Evolutionary conservation across 1,140 invertebrate species (phyloP), one percentile per base, ranked within the genome.

Genomic region (Metaphire vulgaris): DNA sequence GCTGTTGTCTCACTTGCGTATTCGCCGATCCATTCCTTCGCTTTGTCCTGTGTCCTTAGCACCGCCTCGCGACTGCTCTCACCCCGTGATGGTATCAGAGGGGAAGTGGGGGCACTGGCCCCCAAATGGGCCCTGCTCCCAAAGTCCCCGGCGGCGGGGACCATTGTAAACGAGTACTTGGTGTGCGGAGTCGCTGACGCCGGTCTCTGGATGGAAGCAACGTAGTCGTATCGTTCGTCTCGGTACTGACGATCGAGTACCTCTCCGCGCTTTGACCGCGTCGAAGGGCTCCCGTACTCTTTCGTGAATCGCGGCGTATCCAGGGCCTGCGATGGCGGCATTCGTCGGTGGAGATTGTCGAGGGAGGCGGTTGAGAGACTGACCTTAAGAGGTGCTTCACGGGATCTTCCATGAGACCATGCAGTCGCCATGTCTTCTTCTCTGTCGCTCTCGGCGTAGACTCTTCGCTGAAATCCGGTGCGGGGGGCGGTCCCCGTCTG

Each of bases 41-140:
- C 41, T 21, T 21, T 56, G 6, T 21, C 41, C 41, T 56, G 6
- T 56, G 41, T 12, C 41, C 41, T 6, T 56, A 56, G 6, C 41
- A 56, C 41, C 6, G 41, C 41, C 6, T 56, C 41, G 21, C 70
- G 34, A 33, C 76, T 77, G 66, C 72, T 74, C 21, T 31, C 41
- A 1, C 76, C 76, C 15, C 76, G 33, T 28, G 32, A 41, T 33
- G 76, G 76, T n/a, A 77, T 74, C 6, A 77, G 64, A 12, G 76
- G 76, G 26, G 76, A 73, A 31, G 31, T 73, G 6, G 76, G 76
- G 16, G 76, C 64, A 33, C 76, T 77, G 41, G 21, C 6, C 41
- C 41, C 41, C 21, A 21, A 6, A 6, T 6, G 41, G 6, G 41
- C 41, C 41, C 41, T 6, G 6, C 41, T 56, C 21, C 41, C 41